A percentile compares a stretch with the other conserved stretches of the same genome.
Conservation (phyloP, 2,113 vertebrate genomes). For the Alethe castanea region DNA sequence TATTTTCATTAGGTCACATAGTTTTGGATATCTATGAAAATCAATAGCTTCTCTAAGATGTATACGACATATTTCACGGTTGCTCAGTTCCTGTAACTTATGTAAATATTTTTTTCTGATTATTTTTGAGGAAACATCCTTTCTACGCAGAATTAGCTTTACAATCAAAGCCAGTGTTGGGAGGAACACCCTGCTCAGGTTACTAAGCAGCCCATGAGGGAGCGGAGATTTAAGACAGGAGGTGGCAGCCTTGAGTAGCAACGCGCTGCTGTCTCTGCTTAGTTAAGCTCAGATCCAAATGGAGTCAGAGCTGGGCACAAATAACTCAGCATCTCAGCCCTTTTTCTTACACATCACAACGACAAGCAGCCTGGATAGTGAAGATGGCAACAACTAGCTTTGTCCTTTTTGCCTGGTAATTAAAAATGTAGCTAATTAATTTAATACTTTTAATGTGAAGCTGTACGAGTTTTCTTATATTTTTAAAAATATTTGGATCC, state of each 20-base stretch:
- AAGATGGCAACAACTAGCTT: background rate
- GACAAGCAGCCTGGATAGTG: background rate
- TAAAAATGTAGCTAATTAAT: background rate
- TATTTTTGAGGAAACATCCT: background rate
- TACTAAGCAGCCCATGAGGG: background rate
- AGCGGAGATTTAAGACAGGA: background rate
- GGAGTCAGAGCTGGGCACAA: background rate
- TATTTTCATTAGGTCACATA: slow-evolving; percentile 21
- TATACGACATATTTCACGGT: background rate
- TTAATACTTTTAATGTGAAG: background rate
- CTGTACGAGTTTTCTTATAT: background rate
- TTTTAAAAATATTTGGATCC: background rate
- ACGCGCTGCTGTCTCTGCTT: background rate
- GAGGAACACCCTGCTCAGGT: background rate
- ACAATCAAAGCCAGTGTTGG: background rate
- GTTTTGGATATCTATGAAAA: slow-evolving; percentile 46
- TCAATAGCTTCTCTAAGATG: slow-evolving; percentile 13
- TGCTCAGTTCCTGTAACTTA: background rate
- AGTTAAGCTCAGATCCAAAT: background rate
- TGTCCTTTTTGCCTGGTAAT: background rate
- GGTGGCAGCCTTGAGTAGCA: slow-evolving; percentile 52
- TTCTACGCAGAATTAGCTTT: background rate
- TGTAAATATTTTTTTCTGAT: background rate
- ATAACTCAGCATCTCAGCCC: background rate
- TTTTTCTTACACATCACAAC: background rate